phyloP scores from a whole-genome alignment of 2,113 vertebrate genomes.

The Pardalotus punctatus region DNA sequence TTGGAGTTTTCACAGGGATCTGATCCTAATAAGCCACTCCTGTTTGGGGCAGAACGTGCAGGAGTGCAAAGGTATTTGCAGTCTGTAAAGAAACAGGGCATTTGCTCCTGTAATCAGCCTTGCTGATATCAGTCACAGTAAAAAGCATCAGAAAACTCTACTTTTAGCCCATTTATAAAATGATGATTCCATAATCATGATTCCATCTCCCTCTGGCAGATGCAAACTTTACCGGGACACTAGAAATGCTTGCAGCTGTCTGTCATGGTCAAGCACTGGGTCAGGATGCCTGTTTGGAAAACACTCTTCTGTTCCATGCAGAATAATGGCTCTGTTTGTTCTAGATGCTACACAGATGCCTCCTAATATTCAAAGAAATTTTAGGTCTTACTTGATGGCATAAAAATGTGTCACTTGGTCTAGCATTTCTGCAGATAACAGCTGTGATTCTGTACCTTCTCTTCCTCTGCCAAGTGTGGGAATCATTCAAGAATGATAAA shows the following conservation, averaged over 20 bases:
- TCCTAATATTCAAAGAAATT: not conserved
- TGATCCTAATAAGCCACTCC: not conserved
- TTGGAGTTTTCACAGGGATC: not conserved
- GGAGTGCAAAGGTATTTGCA: not conserved
- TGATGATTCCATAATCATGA: not conserved
- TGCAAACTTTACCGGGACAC: not conserved
- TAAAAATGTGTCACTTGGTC: not conserved
- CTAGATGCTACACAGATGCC: not conserved
- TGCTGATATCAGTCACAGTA: not conserved
- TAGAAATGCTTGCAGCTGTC: not conserved
- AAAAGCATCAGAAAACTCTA: not conserved
- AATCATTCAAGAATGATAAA: constrained; percentile 12
- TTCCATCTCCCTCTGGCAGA: not conserved
- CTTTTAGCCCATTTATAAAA: not conserved
- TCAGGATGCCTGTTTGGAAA: not conserved
- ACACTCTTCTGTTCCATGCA: not conserved
- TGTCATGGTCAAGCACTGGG: not conserved
- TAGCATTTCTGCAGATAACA: not conserved
- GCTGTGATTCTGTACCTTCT: not conserved
- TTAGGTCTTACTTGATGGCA: not conserved
- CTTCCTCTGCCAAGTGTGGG: not conserved
- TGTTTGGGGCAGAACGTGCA: not conserved
- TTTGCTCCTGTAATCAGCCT: not conserved
- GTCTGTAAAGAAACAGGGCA: not conserved
- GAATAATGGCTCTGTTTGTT: not conserved